These are phyloP conservation scores for Calliphora vomitoria DNA, from an alignment of 2,888 invertebrate genomes.

Conservation along the genomic window DNA sequence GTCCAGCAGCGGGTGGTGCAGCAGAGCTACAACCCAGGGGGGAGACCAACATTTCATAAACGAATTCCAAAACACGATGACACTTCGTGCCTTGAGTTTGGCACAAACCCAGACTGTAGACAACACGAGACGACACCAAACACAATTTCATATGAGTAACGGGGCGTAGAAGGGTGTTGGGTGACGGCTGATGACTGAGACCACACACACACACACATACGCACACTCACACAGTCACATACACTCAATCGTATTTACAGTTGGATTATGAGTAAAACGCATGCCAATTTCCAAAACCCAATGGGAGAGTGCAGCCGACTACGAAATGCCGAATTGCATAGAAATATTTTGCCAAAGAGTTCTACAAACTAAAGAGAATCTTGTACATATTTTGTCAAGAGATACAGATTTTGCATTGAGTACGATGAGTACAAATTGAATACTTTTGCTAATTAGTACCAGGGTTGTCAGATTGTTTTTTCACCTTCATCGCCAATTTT, in stretches of 20 bases:
- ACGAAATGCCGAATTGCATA: slow-evolving; percentile 17
- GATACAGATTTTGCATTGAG: slow-evolving; percentile 14
- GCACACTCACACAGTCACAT: background rate
- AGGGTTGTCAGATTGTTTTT: no score
- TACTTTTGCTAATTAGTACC: slow-evolving; percentile 64
- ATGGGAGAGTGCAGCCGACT: slow-evolving; percentile 29
- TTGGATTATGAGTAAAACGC: slow-evolving; percentile 64
- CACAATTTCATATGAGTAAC: slow-evolving; percentile 16
- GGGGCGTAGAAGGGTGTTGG: background rate
- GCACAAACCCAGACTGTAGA: slow-evolving; percentile 71
- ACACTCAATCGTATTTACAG: slow-evolving; percentile 24
- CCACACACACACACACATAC: slow-evolving; percentile 46
- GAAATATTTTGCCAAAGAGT: slow-evolving; percentile 26
- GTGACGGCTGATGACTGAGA: slow-evolving; percentile 21
- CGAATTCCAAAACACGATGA: slow-evolving; percentile 58
- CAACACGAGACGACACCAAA: slow-evolving; percentile 44
- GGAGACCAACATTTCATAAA: slow-evolving; percentile 20
- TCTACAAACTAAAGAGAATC: slow-evolving; percentile 39
- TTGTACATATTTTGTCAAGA: background rate
- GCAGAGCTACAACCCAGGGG: background rate
- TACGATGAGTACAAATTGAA: slow-evolving; percentile 6
- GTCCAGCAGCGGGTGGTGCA: slow-evolving; percentile 12
- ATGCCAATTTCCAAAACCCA: slow-evolving; percentile 44
- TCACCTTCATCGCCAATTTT: no score
- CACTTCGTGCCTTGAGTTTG: slow-evolving; percentile 67